Evolutionary conservation across 2,888 invertebrate species (phyloP), one percentile per base, ranked within the genome.

Genomic region (Chrysolina americana): DNA sequence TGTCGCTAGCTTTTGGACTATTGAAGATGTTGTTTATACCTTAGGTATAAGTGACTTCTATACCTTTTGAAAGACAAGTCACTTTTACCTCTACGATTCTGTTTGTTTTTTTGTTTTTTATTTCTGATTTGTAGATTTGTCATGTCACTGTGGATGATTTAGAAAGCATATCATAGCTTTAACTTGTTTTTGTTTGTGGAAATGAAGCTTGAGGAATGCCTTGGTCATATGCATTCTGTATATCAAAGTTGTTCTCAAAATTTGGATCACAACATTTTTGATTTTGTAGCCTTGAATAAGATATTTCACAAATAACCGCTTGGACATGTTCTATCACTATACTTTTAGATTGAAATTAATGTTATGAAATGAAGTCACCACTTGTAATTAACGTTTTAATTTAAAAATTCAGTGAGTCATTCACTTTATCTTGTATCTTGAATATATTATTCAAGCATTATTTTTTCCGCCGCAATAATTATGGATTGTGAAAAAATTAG

Each of bases 151-250:
- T 50, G 9, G 50, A 50, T 50, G 50, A 50, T n/a, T 50, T 50
- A 50, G 50, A 50, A 50, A 50, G 50, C 50, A 50, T 50, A 50
- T 50, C 50, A 50, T 50, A 50, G 9, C 19, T 50, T 50, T 8
- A 47, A 15, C n/a, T 50, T 50, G 5, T 50, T 50, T n/a, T 50
- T 17, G 0, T 50, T 50, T 50, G 50, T 50, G 50, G 50, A 17
- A 17, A 19, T 50, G 17, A 9, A 50, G 50, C 50, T 17, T 50
- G 50, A 50, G 19, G 19, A 50, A 50, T 19, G 50, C 13, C 15
- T 2, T 6, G 15, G 50, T 19, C 50, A 19, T 50, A 15, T 1
- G 9, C 1, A 50, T 50, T 50, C 50, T 50, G 19, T 50, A 19
- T 50, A 17, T 50, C 50, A 50, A 17, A 50, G n/a, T 17, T 50